phyloP scores from a whole-genome alignment of 1,140 invertebrate species.

The Atta colombica region DNA sequence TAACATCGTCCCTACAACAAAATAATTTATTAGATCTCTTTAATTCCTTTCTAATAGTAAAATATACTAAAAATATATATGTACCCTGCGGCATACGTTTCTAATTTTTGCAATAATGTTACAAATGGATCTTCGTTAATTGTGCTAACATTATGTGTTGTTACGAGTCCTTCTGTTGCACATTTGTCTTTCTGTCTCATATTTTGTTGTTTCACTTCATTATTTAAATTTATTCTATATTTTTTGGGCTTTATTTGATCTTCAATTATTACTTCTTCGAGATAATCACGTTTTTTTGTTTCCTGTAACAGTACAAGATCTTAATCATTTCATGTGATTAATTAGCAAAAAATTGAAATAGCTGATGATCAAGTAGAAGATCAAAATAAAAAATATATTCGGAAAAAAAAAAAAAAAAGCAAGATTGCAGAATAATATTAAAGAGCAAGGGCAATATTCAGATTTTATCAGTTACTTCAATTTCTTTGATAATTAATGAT shows the following conservation, averaged over 20 bases:
- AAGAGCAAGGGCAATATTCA: no score
- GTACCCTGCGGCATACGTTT: constrained; percentile 60
- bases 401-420: no score
- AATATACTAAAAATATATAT: constrained; percentile 41
- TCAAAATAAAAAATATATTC: no score
- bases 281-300: neutral
- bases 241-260: neutral
- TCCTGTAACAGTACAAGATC: no score
- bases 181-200: neutral
- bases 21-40: constrained; percentile 24
- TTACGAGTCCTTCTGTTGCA: neutral
- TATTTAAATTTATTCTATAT: neutral
- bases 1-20: constrained; percentile 77
- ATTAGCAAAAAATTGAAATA: no score
- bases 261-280: neutral
- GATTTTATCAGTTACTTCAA: neutral
- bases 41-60: neutral
- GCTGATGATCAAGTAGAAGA: no score
- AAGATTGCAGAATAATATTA: no score
- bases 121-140: constrained; percentile 58
- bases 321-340: no score
- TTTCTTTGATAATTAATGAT: constrained; percentile 11
- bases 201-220: neutral
- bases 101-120: constrained; percentile 62
- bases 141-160: neutral